A percentile compares a stretch with the other conserved stretches of the same genome.
phyloP scores from a whole-genome alignment of 2,797 vertebrate genomes.

The Xenopus petersii region DNA sequence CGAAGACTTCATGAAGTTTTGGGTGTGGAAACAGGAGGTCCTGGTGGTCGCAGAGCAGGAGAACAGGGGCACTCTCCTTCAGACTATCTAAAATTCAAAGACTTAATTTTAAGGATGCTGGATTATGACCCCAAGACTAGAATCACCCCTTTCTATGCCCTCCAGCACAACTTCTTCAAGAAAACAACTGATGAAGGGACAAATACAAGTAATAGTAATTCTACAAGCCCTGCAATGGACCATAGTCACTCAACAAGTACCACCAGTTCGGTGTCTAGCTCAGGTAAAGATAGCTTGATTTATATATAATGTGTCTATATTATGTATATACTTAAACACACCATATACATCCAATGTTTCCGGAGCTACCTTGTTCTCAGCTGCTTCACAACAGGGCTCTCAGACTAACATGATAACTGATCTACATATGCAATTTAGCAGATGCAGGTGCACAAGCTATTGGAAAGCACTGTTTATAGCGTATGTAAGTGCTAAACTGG shows the following conservation, averaged over 20 bases:
- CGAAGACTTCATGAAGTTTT: conserved; percentile 90
- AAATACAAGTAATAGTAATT: conserved; percentile 93
- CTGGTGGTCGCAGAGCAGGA: conserved; percentile 85
- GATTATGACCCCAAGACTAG: conserved; percentile 92
- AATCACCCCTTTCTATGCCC: conserved; percentile 91
- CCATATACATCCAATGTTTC: no score
- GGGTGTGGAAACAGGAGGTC: conserved; percentile 90
- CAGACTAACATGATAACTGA: no score
- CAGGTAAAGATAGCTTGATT: conserved; percentile 62
- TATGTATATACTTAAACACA: no score
- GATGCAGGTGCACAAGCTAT: no score
- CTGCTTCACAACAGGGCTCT: no score
- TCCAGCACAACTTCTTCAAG: conserved; percentile 97
- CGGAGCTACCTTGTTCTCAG: no score
- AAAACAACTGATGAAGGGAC: conserved; percentile 92
- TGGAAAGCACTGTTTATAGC: no score
- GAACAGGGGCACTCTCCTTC: conserved; percentile 90
- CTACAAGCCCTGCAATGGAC: conserved; percentile 89
- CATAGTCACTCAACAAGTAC: conserved; percentile 94
- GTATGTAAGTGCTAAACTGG: no score
- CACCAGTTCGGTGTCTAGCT: conserved; percentile 91
- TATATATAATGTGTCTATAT: no score
- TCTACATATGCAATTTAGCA: no score
- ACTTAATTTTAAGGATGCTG: conserved; percentile 93
- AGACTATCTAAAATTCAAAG: conserved; percentile 96